Percentiles rank a stretch among this genome's conserved stretches.
Conservation (phyloP, 2,888 invertebrate genomes). For the Polydrusus cervinus region DNA sequence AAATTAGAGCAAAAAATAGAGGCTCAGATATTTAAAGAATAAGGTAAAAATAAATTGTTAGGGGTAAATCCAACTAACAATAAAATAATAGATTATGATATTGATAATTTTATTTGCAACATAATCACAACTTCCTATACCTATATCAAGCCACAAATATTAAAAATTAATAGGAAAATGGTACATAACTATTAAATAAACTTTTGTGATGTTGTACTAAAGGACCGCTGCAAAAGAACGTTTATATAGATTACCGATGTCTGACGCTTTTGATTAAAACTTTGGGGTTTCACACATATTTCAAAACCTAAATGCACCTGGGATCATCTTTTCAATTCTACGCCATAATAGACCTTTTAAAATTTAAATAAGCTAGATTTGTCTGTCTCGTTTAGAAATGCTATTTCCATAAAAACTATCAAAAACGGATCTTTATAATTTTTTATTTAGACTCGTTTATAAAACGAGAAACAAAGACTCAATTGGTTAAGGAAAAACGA, state of each 20-base stretch:
- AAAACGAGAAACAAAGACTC: slow-evolving; percentile 2
- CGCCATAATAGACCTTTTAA: slow-evolving; percentile 68
- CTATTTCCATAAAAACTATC: slow-evolving; percentile 38
- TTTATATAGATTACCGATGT: slow-evolving; percentile 29
- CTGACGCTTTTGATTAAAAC: slow-evolving; percentile 42
- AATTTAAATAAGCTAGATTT: slow-evolving; percentile 69
- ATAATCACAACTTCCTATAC: too few relatives aligned
- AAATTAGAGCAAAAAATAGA: neutral
- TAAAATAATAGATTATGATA: too few relatives aligned
- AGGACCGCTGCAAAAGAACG: neutral
- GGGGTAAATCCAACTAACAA: too few relatives aligned
- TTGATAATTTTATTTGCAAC: too few relatives aligned
- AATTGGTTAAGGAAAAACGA: slow-evolving; percentile 9
- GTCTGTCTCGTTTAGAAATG: slow-evolving; percentile 61
- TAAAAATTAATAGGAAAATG: too few relatives aligned
- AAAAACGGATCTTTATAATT: slow-evolving; percentile 39
- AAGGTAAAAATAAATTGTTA: too few relatives aligned
- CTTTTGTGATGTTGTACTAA: neutral
- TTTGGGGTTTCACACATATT: slow-evolving; percentile 46
- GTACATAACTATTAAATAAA: neutral
- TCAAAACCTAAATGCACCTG: slow-evolving; percentile 63
- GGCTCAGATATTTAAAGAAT: too few relatives aligned
- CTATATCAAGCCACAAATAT: neutral
- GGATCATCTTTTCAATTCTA: slow-evolving; percentile 65
- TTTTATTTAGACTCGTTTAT: slow-evolving; percentile 30